A percentile compares a stretch with the other conserved stretches of the same genome.
These are phyloP conservation scores for Megalopta genalis DNA, from an alignment of 1,140 invertebrate species.

Conservation along the genomic window DNA sequence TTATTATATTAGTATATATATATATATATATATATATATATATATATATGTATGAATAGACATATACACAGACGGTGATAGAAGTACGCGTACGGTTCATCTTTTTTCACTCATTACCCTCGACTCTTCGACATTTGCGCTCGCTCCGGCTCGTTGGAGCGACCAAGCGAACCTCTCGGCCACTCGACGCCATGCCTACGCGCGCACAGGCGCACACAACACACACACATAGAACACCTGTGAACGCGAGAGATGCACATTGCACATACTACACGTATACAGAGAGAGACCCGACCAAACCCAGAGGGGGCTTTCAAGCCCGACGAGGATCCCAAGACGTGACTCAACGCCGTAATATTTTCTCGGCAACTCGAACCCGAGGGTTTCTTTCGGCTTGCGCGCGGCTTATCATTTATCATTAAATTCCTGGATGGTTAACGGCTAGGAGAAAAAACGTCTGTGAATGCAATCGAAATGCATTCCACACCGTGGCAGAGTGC, in stretches of 20 bases:
- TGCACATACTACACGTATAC: too few species aligned
- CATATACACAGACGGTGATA: too few species aligned
- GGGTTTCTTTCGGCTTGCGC: constrained; percentile 32
- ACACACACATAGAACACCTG: too few species aligned
- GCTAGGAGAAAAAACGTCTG: background rate
- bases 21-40: too few species aligned
- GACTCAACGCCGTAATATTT: constrained; percentile 59
- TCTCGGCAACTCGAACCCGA: constrained; percentile 40
- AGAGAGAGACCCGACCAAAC: too few species aligned
- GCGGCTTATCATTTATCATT: constrained; percentile 59
- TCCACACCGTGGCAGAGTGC: background rate
- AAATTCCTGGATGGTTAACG: constrained; percentile 49
- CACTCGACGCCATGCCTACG: too few species aligned
- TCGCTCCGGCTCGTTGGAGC: background rate
- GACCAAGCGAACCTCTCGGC: background rate
- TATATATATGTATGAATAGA: too few species aligned
- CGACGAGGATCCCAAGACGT: constrained; percentile 46
- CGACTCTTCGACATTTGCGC: constrained; percentile 3
- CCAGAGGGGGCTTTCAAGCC: constrained; percentile 35
- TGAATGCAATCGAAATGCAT: constrained; percentile 39
- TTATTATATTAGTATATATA: too few species aligned
- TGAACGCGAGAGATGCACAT: too few species aligned
- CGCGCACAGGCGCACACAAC: too few species aligned
- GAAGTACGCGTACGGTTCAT: constrained; percentile 16
- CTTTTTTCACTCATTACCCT: constrained; percentile 48